phyloP scores from a whole-genome alignment of 2,888 invertebrate genomes.

The Dexiosoma caninum region DNA sequence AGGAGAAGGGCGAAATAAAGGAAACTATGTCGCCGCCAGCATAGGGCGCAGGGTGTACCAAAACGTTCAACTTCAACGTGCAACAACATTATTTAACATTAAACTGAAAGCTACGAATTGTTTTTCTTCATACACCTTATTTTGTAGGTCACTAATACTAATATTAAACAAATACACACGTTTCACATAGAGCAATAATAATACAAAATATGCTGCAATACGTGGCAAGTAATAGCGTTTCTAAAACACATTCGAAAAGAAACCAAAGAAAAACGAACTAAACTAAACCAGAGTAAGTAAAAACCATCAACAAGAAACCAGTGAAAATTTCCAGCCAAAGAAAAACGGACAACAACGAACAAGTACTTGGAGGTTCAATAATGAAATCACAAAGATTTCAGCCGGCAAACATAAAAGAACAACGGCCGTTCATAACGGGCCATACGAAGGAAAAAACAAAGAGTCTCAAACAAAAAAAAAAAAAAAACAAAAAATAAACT shows the following conservation, averaged over 20 bases:
- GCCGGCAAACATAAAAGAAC: constrained; percentile 76
- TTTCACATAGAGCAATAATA: constrained; percentile 25
- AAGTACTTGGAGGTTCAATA: constrained; percentile 69
- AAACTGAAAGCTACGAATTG: constrained; percentile 22
- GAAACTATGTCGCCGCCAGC: not conserved
- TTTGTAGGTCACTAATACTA: constrained; percentile 56
- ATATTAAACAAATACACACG: constrained; percentile 27
- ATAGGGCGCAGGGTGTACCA: constrained; percentile 24
- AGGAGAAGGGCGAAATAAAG: not conserved
- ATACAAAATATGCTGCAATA: constrained; percentile 59
- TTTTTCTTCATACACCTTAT: constrained; percentile 5
- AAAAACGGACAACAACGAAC: constrained; percentile 63
- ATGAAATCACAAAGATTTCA: constrained; percentile 75
- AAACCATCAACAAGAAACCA: constrained; percentile 47
- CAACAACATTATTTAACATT: constrained; percentile 52
- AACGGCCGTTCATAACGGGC: constrained; percentile 64
- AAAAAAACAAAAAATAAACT: not conserved
- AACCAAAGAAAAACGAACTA: not conserved
- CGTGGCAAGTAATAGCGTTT: constrained; percentile 41
- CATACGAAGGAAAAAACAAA: not conserved
- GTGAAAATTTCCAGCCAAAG: constrained; percentile 2
- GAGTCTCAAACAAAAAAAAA: not conserved
- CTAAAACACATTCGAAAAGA: not conserved
- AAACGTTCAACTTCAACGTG: constrained; percentile 39
- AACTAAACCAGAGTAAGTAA: constrained; percentile 15